Evolutionary conservation across 2,797 vertebrate species (phyloP), one percentile per base, ranked within the genome.

Genomic region (Tenualosa ilisha): DNA sequence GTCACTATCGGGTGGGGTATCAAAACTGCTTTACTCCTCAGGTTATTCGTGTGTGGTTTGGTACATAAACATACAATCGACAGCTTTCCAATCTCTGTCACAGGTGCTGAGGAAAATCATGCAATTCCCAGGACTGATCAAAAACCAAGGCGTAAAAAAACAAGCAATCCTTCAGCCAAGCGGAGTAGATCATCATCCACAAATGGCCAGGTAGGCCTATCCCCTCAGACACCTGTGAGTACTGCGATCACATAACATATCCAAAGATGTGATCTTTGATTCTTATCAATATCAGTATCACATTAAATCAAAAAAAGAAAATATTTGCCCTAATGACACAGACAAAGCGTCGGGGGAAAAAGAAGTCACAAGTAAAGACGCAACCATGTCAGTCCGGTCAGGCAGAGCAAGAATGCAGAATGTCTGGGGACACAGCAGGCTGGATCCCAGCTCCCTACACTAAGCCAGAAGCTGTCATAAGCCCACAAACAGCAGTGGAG

Each of bases 401-500:
- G 24, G 50, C 84, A 59, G 40, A 43, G 68, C 31, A 37, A 7
- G 31, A 75, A 11, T 12, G 24, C 6, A 43, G 6, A 43, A 17
- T 17, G 0, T 37, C 82, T 59, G 26, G 6, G 0, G 81, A 49
- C 12, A 68, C 81, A 56, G 53, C 84, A 43, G 49, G 82, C 75
- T 9, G 22, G 59, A 56, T 7, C n/a, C 84, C 82, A 50, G 75
- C 17, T 56, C 37, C 65, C 20, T 83, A 12, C 24, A 83, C 84
- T 46, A 83, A 83, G 24, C 20, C 22, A 11, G 53, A 22, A 1
- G 82, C 81, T 13, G 75, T 72, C 3, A 40, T 86, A 79, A 87
- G 87, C 61, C 87, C 84, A 82, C 51, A 81, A 75, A 49, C 59
- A 56, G 87, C 87, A n/a, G 84, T 46, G 82, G 87, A 87, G 84